Evolutionary conservation across 2,888 invertebrate genomes (phyloP).

Genomic region (Allolobophora icterica): DNA sequence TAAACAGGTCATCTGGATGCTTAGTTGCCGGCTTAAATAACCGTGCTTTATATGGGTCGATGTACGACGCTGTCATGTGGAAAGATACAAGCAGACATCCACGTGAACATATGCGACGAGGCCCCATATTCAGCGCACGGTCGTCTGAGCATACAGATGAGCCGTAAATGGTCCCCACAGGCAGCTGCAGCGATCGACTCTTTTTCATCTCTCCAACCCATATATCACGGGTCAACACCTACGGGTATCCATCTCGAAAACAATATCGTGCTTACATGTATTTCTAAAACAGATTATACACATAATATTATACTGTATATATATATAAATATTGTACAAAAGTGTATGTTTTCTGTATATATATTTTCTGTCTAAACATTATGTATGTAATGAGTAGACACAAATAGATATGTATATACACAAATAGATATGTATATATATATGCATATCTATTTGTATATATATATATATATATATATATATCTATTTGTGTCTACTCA

Average conservation of each 20-base stretch:
- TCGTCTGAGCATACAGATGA: slow-evolving; percentile 3
- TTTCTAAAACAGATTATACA: background rate
- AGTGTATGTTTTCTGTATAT: background rate
- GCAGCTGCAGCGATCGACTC: background rate
- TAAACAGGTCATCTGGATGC: background rate
- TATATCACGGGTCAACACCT: background rate
- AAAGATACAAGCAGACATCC: background rate
- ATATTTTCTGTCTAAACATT: background rate
- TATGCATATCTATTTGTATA: too few species aligned
- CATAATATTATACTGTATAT: background rate
- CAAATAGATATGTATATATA: too few species aligned
- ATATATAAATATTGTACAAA: background rate
- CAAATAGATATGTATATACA: too few species aligned
- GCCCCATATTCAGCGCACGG: background rate
- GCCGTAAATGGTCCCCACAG: background rate
- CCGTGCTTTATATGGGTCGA: background rate
- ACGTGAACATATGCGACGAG: background rate
- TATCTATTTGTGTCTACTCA: background rate
- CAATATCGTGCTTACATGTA: background rate
- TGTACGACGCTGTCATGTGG: background rate
- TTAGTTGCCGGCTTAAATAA: background rate
- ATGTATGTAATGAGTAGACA: background rate
- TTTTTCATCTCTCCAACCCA: background rate
- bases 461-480: too few species aligned
- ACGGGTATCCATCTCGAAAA: background rate